These are phyloP conservation scores for Pedetes capensis DNA, from an alignment of 2,113 vertebrate species.

Conservation along the genomic window DNA sequence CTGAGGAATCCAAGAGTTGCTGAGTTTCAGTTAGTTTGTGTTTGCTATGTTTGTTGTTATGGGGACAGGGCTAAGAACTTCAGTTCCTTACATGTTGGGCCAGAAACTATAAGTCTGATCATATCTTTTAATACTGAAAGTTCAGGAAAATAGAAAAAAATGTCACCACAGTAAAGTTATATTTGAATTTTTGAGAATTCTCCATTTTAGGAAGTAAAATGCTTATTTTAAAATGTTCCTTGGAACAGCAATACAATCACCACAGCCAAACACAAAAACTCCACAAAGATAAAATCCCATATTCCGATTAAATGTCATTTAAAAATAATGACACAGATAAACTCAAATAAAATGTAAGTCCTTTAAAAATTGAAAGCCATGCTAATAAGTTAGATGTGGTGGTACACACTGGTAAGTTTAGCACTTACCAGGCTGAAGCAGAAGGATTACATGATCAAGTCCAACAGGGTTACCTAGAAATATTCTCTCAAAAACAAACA, in stretches of 20 bases:
- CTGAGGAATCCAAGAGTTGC: background rate
- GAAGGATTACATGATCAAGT: background rate
- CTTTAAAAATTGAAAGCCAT: background rate
- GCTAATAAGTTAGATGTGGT: background rate
- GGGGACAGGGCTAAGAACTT: background rate
- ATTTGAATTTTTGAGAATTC: background rate
- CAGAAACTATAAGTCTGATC: background rate
- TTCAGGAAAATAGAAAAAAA: background rate
- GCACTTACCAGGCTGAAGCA: background rate
- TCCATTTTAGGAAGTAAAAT: background rate
- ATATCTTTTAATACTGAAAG: background rate
- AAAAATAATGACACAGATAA: background rate
- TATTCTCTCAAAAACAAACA: too few relatives aligned
- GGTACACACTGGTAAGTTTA: background rate
- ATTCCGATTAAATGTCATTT: background rate
- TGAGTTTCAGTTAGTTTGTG: background rate
- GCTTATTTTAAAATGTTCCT: background rate
- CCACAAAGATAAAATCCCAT: background rate
- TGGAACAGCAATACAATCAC: background rate
- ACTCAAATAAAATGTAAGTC: background rate
- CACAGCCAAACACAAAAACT: background rate
- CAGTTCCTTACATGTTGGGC: background rate
- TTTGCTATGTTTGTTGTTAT: background rate
- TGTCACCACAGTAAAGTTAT: background rate
- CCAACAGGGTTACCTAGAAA: too few relatives aligned